Evolutionary conservation across 1,140 invertebrate genomes (phyloP), one percentile per base, ranked within the genome.

Genomic region (Calosoma granatense): DNA sequence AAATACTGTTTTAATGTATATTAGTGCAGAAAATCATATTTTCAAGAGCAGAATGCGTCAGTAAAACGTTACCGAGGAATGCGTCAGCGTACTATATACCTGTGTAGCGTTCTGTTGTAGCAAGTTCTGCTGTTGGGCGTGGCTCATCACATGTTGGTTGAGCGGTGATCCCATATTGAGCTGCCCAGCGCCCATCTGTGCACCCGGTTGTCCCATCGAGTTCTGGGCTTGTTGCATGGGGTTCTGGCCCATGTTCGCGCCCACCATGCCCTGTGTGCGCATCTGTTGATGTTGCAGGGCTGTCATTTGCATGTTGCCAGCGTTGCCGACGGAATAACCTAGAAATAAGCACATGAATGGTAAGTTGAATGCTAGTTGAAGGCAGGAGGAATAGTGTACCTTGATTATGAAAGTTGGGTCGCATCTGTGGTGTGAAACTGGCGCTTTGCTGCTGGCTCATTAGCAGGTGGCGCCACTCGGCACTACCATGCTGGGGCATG

Each of bases 401-500:
- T 75, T 84, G 80, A 69, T 83, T 82, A 55, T 82, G 81, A 61
- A 84, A 83, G 67, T 78, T 79, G 41, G 83, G 83, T 52, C 83
- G 70, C 72, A 74, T 78, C 57, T 81, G 76, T 11, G 74, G 71
- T 53, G 70, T 74, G 67, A 81, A 81, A 63, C 72, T 73, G 57
- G 71, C 72, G 51, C 67, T 74, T 56, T 75, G 71, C 53, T 79
- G 76, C 64, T 85, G 83, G 58, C 83, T 79, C 72, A 85, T 84
- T 75, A 87, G 78, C 63, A 87, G 71, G 56, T 87, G 85, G 55
- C 85, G 74, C 84, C 85, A 86, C 64, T 86, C 86, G 0, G 64
- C 56, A 30, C 56, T 64, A 2, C 66, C 67, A 22, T 67, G 65
- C 53, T 71, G 60, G 20, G 57, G 67, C 56, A 68, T 64, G 3